A percentile compares a stretch with the other conserved stretches of the same genome.
Evolutionary conservation across 2,113 vertebrate species (phyloP).

Genomic region (Pachypanchax playfairii): DNA sequence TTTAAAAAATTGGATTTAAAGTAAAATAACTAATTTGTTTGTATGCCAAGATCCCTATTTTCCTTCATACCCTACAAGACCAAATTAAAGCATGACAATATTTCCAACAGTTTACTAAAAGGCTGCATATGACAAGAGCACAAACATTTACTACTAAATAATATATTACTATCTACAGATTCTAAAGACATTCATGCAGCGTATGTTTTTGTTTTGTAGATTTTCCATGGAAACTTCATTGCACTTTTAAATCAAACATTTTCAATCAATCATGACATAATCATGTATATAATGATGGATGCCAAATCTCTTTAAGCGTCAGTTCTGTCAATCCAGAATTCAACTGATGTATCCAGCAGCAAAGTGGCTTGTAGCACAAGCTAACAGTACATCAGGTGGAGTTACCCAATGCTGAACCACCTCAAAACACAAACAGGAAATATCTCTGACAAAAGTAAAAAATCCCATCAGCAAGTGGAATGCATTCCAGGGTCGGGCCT

Average conservation of each 20-base stretch:
- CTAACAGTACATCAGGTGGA: slow-evolving; percentile 1
- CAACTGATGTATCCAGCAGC: not conserved
- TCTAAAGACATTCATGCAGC: no score
- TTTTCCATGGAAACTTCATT: not conserved
- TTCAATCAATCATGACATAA: not conserved
- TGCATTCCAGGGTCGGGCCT: slow-evolving; percentile 34
- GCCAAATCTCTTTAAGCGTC: not conserved
- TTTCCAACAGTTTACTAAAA: no score
- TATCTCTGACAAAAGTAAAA: slow-evolving; percentile 42
- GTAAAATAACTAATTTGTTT: no score
- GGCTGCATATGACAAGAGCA: no score
- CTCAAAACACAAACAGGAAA: slow-evolving; percentile 6
- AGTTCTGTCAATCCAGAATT: not conserved
- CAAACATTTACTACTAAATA: no score
- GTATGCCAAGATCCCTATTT: no score
- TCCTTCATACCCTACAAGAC: no score
- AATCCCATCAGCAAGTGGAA: slow-evolving; percentile 35
- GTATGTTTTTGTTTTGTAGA: not conserved
- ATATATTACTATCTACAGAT: no score
- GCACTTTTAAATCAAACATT: not conserved
- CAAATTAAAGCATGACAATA: no score
- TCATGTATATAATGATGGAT: no score
- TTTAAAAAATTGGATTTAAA: no score
- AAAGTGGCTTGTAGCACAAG: slow-evolving; percentile 14
- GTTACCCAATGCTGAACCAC: slow-evolving; percentile 14